A percentile compares a stretch with the other conserved stretches of the same genome.
phyloP scores from a whole-genome alignment of 2,797 vertebrate genomes.

The Craterocephalus amniculus region DNA sequence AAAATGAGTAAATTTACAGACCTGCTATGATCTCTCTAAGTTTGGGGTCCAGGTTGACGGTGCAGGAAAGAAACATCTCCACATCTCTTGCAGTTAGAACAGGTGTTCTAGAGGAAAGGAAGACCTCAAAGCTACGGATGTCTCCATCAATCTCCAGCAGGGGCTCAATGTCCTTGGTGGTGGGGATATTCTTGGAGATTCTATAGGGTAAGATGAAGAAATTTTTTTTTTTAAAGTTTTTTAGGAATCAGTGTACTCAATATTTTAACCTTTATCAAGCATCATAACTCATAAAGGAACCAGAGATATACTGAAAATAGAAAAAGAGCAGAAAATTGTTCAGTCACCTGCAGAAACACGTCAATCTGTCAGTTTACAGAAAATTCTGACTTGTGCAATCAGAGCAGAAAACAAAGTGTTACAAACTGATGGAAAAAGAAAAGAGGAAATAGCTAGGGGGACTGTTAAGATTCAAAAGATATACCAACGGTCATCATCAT shows the following conservation, averaged over 20 bases:
- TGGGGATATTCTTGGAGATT: constrained; percentile 98
- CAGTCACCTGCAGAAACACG: not conserved
- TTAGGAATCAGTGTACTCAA: not conserved
- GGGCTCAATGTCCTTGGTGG: constrained; percentile 97
- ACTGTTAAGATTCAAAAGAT: constrained; percentile 76
- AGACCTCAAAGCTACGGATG: constrained; percentile 95
- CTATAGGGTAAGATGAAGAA: constrained; percentile 70
- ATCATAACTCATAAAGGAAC: not conserved
- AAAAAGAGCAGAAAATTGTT: constrained; percentile 4
- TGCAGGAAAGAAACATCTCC: constrained; percentile 95
- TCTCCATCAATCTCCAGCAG: constrained; percentile 98
- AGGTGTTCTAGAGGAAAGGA: constrained; percentile 94
- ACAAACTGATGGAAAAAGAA: constrained; percentile 60
- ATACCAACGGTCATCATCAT: constrained; percentile 77
- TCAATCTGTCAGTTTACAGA: constrained; percentile 20
- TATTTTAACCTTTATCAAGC: not conserved
- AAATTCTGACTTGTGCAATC: constrained; percentile 32
- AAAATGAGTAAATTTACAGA: constrained; percentile 49
- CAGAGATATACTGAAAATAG: not conserved
- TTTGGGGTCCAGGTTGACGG: constrained; percentile 97
- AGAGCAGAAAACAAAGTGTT: constrained; percentile 35
- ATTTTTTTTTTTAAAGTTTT: not conserved
- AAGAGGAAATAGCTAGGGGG: constrained; percentile 71
- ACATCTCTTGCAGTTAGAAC: constrained; percentile 93
- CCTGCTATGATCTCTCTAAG: constrained; percentile 98